Evolutionary conservation across 1,140 invertebrate genomes (phyloP), one percentile per base, ranked within the genome.

Genomic region (Oedothorax gibbosus): DNA sequence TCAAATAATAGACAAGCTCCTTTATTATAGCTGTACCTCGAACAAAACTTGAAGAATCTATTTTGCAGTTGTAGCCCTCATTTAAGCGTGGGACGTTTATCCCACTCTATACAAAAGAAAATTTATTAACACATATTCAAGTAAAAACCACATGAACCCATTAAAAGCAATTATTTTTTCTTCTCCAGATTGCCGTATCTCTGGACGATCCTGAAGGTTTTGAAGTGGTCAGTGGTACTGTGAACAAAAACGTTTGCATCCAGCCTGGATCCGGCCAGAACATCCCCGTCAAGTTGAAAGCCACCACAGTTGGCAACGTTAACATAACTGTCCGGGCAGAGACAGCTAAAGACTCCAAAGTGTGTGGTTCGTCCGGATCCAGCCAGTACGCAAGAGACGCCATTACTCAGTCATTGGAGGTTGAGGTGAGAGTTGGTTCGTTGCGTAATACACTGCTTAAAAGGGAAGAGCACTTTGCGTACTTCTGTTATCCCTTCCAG

Each of bases 251-350:
- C 15, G 21, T 79, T 7, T 65, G 66, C 51, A 20, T 87, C 57
- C 53, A 79, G 20, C 56, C 72, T 65, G 82, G 62, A 20, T 53
- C 56, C 65, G 69, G n/a, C 50, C 60, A 51, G 15, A 90, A 85
- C 92, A 89, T 51, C 88, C 90, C 4, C 73, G 93, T 91, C 87
- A 88, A 89, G 15, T 87, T 94, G 5, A 90, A 90, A 75, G 91
- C 92, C 1, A 89, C 87, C 12, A 86, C 89, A 2, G 88, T 93
- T 0, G 93, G 93, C 10, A 89, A 92, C 18, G 89, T 93, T 0
- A 93, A 93, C 79, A 90, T 94, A 0, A 93, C 91, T 8, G 92
- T 93, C n/a, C 88, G 90, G 3, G 93, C 92, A n/a, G 90, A 91
- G 60, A 73, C 66, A 0, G n/a, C 68, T 6, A 35, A 35, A 11